Evolutionary conservation across 2,113 vertebrate species (phyloP).

Genomic region (Corynorhinus townsendii): DNA sequence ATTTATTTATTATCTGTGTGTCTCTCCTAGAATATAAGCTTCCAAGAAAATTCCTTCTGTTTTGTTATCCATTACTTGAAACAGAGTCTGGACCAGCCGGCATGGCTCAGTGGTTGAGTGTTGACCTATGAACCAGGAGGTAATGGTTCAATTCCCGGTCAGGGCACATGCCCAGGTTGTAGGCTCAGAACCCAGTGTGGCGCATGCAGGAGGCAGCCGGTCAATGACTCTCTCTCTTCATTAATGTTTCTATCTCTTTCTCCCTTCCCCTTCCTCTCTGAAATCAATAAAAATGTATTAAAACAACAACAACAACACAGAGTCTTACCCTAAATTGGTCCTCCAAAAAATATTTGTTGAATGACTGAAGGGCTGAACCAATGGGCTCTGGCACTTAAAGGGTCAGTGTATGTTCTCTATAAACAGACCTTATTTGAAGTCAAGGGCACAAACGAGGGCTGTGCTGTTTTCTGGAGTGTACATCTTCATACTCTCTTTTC

Average conservation of each 20-base stretch:
- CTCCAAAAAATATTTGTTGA: not conserved
- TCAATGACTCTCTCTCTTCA: too few species aligned
- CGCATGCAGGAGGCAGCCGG: too few species aligned
- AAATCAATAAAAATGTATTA: too few species aligned
- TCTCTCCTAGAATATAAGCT: not conserved
- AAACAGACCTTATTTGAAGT: not conserved
- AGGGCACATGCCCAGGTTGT: too few species aligned
- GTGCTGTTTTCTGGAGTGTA: not conserved
- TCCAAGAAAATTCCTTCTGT: not conserved
- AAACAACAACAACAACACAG: not conserved
- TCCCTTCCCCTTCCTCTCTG: too few species aligned
- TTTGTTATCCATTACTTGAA: not conserved
- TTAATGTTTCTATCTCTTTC: too few species aligned
- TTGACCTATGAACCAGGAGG: too few species aligned
- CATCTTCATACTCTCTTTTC: not conserved
- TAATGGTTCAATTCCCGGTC: too few species aligned
- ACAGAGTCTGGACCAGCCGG: too few species aligned
- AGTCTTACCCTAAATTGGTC: not conserved
- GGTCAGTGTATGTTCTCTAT: not conserved
- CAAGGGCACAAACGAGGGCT: not conserved
- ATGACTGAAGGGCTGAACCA: not conserved
- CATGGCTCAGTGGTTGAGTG: too few species aligned
- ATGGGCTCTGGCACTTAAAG: not conserved
- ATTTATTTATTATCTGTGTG: not conserved
- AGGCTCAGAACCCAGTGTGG: too few species aligned